phyloP scores from a whole-genome alignment of 1,140 invertebrate genomes.

The fruit fly (Drosophila melanogaster) region Release_6_plus_ISO1_MT NC_004354.4:12156001-12156500 shows the following conservation, averaged over 20 bases:
- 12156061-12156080: slow-evolving; percentile 70
- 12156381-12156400: slow-evolving; percentile 75
- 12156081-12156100: slow-evolving; percentile 31
- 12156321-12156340: slow-evolving; percentile 13
- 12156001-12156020: not conserved
- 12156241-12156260: slow-evolving; percentile 77
- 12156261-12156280: not conserved
- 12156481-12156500: slow-evolving; percentile 58
- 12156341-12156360: not conserved
- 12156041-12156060: slow-evolving; percentile 59
- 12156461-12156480: slow-evolving; percentile 10
- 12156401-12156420: slow-evolving; percentile 82
- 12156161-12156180: slow-evolving; percentile 50
- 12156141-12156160: slow-evolving; percentile 78
- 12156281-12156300: slow-evolving; percentile 37
- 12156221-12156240: slow-evolving; percentile 80
- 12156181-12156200: not conserved
- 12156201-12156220: slow-evolving; percentile 52
- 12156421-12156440: slow-evolving; percentile 80
- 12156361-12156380: slow-evolving; percentile 13
- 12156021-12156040: slow-evolving; percentile 8
- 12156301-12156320: slow-evolving; percentile 40
- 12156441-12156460: slow-evolving; percentile 31
- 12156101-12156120: slow-evolving; percentile 76
- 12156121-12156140: slow-evolving; percentile 79